Evolutionary conservation across 2,113 vertebrate genomes (phyloP).

Genomic region (Brienomyrus brachyistius): DNA sequence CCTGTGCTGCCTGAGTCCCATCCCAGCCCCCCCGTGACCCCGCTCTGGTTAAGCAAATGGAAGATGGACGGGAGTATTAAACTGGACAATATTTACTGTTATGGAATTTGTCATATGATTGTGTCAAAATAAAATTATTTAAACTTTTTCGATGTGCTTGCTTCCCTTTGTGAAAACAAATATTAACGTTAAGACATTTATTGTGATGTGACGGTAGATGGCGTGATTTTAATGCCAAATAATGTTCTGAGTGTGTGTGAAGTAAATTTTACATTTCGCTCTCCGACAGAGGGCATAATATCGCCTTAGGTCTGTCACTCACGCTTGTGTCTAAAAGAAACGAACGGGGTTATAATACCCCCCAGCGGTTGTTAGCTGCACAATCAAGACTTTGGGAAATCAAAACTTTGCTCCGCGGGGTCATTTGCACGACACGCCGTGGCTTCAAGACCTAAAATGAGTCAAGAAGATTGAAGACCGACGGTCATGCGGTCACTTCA

Average conservation of each 20-base stretch:
- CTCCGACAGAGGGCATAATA: not conserved
- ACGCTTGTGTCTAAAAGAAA: not conserved
- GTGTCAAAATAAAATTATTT: conserved; percentile 64
- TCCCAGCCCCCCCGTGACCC: too few relatives aligned
- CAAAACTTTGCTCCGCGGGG: not conserved
- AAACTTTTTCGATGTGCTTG: conserved; percentile 31
- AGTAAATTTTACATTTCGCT: not conserved
- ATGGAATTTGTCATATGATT: conserved; percentile 46
- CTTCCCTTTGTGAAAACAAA: not conserved
- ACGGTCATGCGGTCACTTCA: not conserved
- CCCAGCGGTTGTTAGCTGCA: not conserved
- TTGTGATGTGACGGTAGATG: conserved; percentile 37
- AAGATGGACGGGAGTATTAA: not conserved
- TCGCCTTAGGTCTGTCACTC: not conserved
- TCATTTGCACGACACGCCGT: not conserved
- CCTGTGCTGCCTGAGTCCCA: too few relatives aligned
- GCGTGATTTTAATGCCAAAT: conserved; percentile 7
- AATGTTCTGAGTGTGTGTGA: not conserved
- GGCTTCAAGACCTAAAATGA: not conserved
- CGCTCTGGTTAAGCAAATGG: not conserved
- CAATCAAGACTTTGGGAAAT: not conserved
- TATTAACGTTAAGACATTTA: not conserved
- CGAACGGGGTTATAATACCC: not conserved
- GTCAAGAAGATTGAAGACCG: not conserved
- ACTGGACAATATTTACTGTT: conserved; percentile 38